Conservation (phyloP, 2,888 invertebrate species). For the Melanostoma mellinum region DNA sequence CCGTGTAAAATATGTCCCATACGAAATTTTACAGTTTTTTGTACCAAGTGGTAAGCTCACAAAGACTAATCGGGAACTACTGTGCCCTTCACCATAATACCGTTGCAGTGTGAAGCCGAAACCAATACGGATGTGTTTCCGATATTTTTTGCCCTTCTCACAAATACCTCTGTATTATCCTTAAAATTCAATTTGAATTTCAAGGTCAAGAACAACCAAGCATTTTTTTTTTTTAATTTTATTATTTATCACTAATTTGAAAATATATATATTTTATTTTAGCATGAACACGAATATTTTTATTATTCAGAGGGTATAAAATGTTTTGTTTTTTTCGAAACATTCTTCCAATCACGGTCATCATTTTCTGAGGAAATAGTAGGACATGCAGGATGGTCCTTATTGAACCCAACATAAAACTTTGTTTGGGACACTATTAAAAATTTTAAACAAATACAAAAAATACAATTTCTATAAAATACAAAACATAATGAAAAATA, state of each 20-base stretch:
- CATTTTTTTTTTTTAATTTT: constrained; percentile 15
- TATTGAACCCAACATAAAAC: not conserved
- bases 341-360: constrained; percentile 44
- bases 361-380: constrained; percentile 15
- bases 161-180: no score
- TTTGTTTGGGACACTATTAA: constrained; percentile 26
- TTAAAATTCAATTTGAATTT: no score
- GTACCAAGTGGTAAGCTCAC: no score
- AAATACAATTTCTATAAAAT: constrained; percentile 42
- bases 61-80: no score
- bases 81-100: no score
- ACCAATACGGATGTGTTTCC: no score
- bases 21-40: no score
- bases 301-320: constrained; percentile 62
- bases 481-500: constrained; percentile 36
- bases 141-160: no score
- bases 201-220: no score
- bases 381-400: constrained; percentile 8
- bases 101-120: no score
- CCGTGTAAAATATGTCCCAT: no score
- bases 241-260: constrained; percentile 66
- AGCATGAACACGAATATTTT: constrained; percentile 60
- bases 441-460: constrained; percentile 40
- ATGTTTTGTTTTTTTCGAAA: constrained; percentile 28
- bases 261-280: constrained; percentile 63